Base-by-base conservation (phyloP, 2,888 invertebrate genomes). In the Eristalis tenax region DNA sequence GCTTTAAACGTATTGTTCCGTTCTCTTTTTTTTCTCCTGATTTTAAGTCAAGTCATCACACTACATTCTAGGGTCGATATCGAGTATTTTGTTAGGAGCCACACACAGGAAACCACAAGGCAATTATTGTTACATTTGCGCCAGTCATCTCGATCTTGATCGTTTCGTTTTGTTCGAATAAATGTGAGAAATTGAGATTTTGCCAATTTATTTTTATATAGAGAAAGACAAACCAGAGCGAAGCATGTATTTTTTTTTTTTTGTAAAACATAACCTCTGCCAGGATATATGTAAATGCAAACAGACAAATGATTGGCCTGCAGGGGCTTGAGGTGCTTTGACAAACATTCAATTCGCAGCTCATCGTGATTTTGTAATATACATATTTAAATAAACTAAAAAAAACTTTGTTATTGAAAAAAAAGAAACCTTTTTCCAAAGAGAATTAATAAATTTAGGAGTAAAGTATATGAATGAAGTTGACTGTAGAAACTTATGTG, bases 361-460 rank as follows among this genome's bases (percentile, higher is more conserved):
- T 86, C 77, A 82, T 86, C 82, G 82, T 86, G 85, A 86, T 86
- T 76, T 76, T 86, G 81, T 82, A 82, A 86, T 77, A 77, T 32
- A 32, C 32, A 32, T 85, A 85, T 63, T 77, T 77, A 85, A 26
- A 59, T 26, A 28, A 57, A 38, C 32, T 38, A 64, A 59, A 70
- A 50, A 70, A 86, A 82, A 74, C 69, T 82, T 86, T 86, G 82
- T 82, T 86, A 82, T 78, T 75, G 76, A 76, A 74, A 74, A 78
- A 77, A 38, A 35, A 35, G 1, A 11, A 11, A 8, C 38, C 18
- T 64, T 78, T 86, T 82, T 82, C 85, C 85, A 86, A 86, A 86
- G 85, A 86, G 23, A 77, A 78, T 70, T 74, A 66, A 56, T 61
- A 23, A 32, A 86, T 64, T 50, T 69, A 73, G 59, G 56, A 68